Evolutionary conservation across 2,797 vertebrate species (phyloP).

Genomic region (Brotula barbata): DNA sequence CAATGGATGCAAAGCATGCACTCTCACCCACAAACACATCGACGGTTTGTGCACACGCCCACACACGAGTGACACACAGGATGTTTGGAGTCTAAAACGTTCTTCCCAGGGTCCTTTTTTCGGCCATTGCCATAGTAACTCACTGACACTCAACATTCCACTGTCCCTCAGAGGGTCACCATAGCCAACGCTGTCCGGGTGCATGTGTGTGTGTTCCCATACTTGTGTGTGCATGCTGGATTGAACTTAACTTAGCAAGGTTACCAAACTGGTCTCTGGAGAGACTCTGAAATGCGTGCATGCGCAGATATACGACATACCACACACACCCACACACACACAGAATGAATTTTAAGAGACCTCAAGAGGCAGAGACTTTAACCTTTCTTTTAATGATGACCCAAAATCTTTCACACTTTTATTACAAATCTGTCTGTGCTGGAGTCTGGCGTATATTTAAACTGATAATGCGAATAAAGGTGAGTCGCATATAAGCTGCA

Average conservation of each 20-base stretch:
- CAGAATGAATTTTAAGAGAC: conserved; percentile 13
- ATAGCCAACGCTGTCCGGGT: conserved; percentile 55
- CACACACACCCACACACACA: conserved; percentile 57
- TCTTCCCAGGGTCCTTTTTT: conserved; percentile 78
- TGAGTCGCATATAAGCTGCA: no score
- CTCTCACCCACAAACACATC: conserved; percentile 50
- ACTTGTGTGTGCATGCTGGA: conserved; percentile 2
- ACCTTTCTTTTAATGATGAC: no score
- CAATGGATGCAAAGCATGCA: conserved; percentile 47
- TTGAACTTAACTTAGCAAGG: conserved; percentile 43
- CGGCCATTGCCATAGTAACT: conserved; percentile 66
- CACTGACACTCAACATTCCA: conserved; percentile 72
- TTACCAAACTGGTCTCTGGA: conserved; percentile 42
- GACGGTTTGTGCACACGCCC: conserved; percentile 13
- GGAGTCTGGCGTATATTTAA: neutral
- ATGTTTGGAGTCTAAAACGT: conserved; percentile 73
- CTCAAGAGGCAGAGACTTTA: conserved; percentile 14
- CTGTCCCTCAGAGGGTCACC: conserved; percentile 65
- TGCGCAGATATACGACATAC: conserved; percentile 23
- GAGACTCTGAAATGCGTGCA: conserved; percentile 32
- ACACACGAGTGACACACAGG: conserved; percentile 47
- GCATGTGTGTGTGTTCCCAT: neutral
- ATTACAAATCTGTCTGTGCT: conserved; percentile 61
- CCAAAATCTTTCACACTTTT: no score
- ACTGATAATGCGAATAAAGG: no score